These are phyloP conservation scores for Rhinoptilus africanus DNA, from an alignment of 2,113 vertebrate genomes.

Conservation along the genomic window DNA sequence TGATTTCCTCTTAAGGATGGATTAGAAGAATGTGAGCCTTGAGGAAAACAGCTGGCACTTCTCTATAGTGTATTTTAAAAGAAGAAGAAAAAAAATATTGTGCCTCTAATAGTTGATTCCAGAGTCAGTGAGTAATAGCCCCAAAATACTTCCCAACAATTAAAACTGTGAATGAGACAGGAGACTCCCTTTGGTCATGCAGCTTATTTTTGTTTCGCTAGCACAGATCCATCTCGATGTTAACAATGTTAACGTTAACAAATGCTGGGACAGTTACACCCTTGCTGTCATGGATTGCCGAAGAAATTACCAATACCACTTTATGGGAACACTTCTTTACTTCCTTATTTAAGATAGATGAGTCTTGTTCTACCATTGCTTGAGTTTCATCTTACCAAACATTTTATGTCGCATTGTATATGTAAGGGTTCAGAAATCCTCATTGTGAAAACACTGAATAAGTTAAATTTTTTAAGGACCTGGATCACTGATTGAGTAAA, in stretches of 20 bases:
- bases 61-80: neutral
- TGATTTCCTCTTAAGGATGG: slow-evolving; percentile 52
- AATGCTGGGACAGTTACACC: neutral
- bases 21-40: slow-evolving; percentile 34
- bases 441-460: neutral
- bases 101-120: neutral
- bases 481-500: neutral
- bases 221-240: neutral
- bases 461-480: neutral
- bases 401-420: neutral
- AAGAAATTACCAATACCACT: neutral
- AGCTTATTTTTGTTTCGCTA: neutral
- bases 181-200: neutral
- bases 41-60: slow-evolving; percentile 25
- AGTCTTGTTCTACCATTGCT: neutral
- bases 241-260: neutral
- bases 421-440: neutral
- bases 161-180: neutral
- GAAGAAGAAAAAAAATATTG: neutral
- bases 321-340: neutral
- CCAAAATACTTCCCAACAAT: neutral
- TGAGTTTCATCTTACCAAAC: neutral
- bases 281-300: neutral
- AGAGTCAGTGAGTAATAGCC: neutral
- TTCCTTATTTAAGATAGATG: neutral